Evolutionary conservation across 2,888 invertebrate genomes (phyloP), one percentile per base, ranked within the genome.

Genomic region (Lasioglossum marginatum): DNA sequence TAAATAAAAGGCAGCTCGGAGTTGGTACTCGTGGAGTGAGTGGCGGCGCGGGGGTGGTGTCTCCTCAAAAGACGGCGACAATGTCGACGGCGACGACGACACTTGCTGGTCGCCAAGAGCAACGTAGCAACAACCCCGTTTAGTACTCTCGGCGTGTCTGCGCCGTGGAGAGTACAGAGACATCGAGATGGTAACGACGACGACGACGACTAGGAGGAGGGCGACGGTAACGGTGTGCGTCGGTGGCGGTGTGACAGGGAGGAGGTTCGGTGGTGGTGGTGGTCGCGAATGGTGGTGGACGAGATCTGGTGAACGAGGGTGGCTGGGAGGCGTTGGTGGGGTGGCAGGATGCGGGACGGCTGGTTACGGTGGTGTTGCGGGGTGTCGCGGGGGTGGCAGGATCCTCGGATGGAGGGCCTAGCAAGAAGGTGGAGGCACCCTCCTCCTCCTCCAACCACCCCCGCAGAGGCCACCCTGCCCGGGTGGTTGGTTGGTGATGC

Each of bases 401-500:
- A 19, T 66, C 52, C 73, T 60, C 70, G 85, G 68, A 63, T 63
- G 60, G 76, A 31, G 40, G 23, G 73, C 66, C 48, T 19, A 52
- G 40, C 60, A 63, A 74, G 70, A 71, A 82, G 81, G 74, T 77
- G 87, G 85, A 80, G 85, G 86, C n/a, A 52, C 52, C 52, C 52
- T 52, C 52, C 52, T 52, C 52, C 23, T 52, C 23, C 10, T 52
- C 23, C 52, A n/a, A 10, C n/a, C 52, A 52, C 52, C 52, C 52
- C 23, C 23, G 52, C 52, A n/a, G 52, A 52, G n/a, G 52, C 52
- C 52, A 52, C 52, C 52, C 52, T 52, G 52, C 52, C 89, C 90
- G 92, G 92, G 92, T 91, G 92, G 90, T 93, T 94, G 93, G 94
- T 93, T 93, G 93, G 93, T 94, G 94, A 94, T 94, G 94, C 94